Evolutionary conservation across 92 coral and sea anemone species (phyloP), one percentile per base, ranked within the genome.

Genomic region (Actinernus sp.): DNA sequence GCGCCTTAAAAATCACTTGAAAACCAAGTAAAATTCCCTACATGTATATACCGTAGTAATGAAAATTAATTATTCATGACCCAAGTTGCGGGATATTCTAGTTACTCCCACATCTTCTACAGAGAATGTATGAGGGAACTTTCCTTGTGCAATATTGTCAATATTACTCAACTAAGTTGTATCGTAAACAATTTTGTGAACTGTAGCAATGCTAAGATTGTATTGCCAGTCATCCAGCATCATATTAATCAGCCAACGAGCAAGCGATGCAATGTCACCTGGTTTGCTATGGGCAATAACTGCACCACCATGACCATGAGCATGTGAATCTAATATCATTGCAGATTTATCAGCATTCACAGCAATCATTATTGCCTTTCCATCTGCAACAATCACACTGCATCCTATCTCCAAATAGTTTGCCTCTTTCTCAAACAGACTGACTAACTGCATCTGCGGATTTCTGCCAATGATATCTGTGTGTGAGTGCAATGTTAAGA

Each of bases 401-500:
- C 74, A 44, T 17, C 65, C 68, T 18, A 10, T 37, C 20, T 22
- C 44, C 37, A 33, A 21, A 31, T 28, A 22, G 20, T 10, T 30
- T 27, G 68, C 67, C 40, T 51, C 57, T 61, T 17, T 36, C 27
- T 57, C 22, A 25, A 68, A 51, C 37, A 43, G 44, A 36, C 41
- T 24, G 27, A 43, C 29, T 41, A 65, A 44, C 39, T 56, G 71
- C 23, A 23, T 37, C 22, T 49, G 32, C 1, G 81, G 63, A 51
- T 58, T 61, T 4, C 31, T 23, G 33, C 88, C 88, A 66, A 82
- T 73, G 1, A 82, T 38, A 38, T 81, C 88, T 30, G 36, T 27
- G 18, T 81, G 79, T 3, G 16, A 34, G 26, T 62, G 60, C 32
- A 81, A 67, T 3, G 24, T 28, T 13, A 44, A 23, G 19, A 73